These are phyloP conservation scores for Drosophila merina DNA, from an alignment of 2,888 invertebrate genomes.

Conservation along the genomic window DNA sequence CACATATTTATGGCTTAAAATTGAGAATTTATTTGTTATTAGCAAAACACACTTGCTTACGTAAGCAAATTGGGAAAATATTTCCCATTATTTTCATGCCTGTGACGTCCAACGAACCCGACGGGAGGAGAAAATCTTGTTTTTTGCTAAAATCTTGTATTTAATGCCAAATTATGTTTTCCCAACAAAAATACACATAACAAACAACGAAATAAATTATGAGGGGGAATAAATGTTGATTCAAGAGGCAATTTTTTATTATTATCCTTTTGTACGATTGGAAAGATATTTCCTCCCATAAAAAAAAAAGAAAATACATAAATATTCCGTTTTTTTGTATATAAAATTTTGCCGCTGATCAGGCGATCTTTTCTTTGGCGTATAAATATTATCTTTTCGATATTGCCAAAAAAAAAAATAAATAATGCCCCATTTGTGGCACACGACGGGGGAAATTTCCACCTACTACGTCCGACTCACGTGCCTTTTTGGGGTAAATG, in stretches of 20 bases:
- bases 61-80: constrained; percentile 59
- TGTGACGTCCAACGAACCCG: constrained; percentile 54
- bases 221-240: constrained; percentile 32
- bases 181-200: constrained; percentile 14
- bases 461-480: constrained; percentile 19
- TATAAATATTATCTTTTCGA: constrained; percentile 8
- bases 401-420: constrained; percentile 8
- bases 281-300: constrained; percentile 9
- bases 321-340: constrained; percentile 3
- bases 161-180: constrained; percentile 43
- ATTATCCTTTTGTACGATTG: constrained; percentile 39
- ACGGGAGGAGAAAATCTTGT: constrained; percentile 37
- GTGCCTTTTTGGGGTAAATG: constrained; percentile 62
- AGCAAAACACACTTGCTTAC: constrained; percentile 63
- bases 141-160: constrained; percentile 4
- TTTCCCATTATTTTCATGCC: constrained; percentile 38
- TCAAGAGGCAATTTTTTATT: constrained; percentile 37
- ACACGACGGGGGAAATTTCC: constrained; percentile 42
- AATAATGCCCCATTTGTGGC: constrained; percentile 39
- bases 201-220: neutral
- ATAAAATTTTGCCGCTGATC: constrained; percentile 41
- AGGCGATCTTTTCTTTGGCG: constrained; percentile 14
- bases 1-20: constrained; percentile 66
- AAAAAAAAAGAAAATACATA: constrained; percentile 8
- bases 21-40: constrained; percentile 75